Evolutionary conservation across 2,797 vertebrate genomes (phyloP), one percentile per base, ranked within the genome.

Genomic region (Tenualosa thibaudeaui): DNA sequence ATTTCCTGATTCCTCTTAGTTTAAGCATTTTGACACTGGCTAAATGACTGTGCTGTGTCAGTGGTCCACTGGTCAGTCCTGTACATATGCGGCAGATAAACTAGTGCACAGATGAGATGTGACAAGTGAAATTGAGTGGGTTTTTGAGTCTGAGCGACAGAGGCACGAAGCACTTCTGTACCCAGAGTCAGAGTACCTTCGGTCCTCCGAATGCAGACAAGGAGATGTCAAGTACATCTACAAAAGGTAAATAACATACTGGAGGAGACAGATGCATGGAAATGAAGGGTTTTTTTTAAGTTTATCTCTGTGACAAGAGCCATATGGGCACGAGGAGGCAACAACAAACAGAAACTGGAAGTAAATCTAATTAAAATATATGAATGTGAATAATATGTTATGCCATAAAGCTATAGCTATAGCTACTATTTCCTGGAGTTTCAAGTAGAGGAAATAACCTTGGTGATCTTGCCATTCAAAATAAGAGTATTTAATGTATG

Each of bases 101-200:
- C 37, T 78, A 78, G 71, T 78, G 71, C 1, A 2, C 37, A 46
- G 71, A 78, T 78, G 37, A 46, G 71, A 78, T 78, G 71, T 78
- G 71, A 78, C 71, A 78, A 22, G 71, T 43, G 40, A 78, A 78
- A 78, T 78, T 40, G 71, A 78, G 71, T 78, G 71, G 37, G 37
- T 78, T 40, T 78, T 78, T 78, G 37, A 78, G 71, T 7, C 15
- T 78, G 71, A 78, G 71, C 40, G 17, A 43, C 19, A 19, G 12
- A 78, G 31, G 68, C 68, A 75, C 37, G 15, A 13, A 19, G 15
- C 68, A 75, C 68, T 75, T 31, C 62, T 68, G 56, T 51, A 24
- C 22, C 56, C 31, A 71, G 4, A 37, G 5, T 31, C 65, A 37
- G 65, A 71, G 65, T 68, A 68, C 65, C 65, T 71, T 71, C 26